Base-by-base conservation (phyloP, 2,888 invertebrate genomes). In the Temnothorax ravouxi region DNA sequence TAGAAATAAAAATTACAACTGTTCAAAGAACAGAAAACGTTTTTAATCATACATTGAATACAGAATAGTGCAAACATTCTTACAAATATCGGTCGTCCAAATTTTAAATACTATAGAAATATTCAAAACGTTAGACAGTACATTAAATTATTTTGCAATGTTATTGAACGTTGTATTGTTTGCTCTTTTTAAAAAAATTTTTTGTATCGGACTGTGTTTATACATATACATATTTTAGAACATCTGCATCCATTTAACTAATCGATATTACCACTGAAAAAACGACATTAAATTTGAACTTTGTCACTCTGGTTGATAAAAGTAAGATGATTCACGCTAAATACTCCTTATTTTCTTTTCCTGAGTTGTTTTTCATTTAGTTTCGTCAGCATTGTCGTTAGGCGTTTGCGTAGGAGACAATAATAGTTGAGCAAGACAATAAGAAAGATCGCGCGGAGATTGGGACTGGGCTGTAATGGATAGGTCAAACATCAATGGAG, bases 401-500 rank as follows among this genome's bases (percentile, higher is more conserved):
- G 94, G 94, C 92, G 92, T 92, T 94, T 94, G 93, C 93, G 91
- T 94, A 94, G 94, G 93, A 93, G 90, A 92, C 93, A 94, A 93
- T 92, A 93, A 91, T 93, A 93, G 92, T 93, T 92, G 92, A 92
- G 90, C 90, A 91, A 92, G 88, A 88, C 88, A 89, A 76, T 90
- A 91, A 91, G 87, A 91, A 92, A 90, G 88, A 89, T 92, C 91
- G 93, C 93, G 93, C 85, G 92, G 90, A 93, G 91, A 94, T 93
- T 94, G 94, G 95, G 94, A 94, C 93, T 94, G 94, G 94, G 94
- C 92, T 94, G 92, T 94, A 94, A 94, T 94, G 94, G 94, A 93
- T 95, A 95, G 95, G 95, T 94, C 94, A 94, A 92, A 93, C 95
- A 91, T 95, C 95, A 93, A 87, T 95, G 94, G 95, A 95, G 90